These are phyloP conservation scores for Sarcoramphus papa DNA, from an alignment of 2,797 vertebrate genomes.

Conservation along the genomic window DNA sequence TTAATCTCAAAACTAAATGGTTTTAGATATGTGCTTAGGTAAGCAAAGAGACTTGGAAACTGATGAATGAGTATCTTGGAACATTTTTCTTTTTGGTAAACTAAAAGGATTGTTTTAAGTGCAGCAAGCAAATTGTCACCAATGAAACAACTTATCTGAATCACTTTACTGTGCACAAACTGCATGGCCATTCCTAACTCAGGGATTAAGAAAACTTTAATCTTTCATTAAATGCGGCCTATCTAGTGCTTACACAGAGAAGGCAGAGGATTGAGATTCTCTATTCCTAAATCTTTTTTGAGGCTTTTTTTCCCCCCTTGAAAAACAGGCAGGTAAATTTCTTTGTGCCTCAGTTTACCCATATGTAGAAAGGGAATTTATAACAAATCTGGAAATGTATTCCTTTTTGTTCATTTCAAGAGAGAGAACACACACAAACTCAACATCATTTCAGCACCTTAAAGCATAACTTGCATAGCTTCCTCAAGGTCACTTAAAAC, in stretches of 20 bases:
- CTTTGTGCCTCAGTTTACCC: neutral
- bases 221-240: neutral
- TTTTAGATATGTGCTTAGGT: neutral
- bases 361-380: neutral
- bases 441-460: neutral
- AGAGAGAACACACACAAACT: neutral
- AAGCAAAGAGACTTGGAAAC: slow-evolving; percentile 9
- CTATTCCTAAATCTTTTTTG: neutral
- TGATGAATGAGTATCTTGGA: neutral
- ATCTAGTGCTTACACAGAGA: neutral
- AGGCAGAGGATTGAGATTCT: neutral
- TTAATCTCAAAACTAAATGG: slow-evolving; percentile 1
- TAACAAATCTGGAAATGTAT: neutral
- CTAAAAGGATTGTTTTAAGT: neutral
- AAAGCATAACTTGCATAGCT: neutral
- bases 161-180: neutral
- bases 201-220: neutral
- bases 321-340: neutral
- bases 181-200: neutral
- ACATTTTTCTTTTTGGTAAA: neutral
- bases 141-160: neutral
- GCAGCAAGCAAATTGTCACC: neutral
- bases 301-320: neutral
- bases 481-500: neutral
- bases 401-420: neutral